Conservation (phyloP, 2,797 vertebrate genomes). For the Siniperca obscura region DNA sequence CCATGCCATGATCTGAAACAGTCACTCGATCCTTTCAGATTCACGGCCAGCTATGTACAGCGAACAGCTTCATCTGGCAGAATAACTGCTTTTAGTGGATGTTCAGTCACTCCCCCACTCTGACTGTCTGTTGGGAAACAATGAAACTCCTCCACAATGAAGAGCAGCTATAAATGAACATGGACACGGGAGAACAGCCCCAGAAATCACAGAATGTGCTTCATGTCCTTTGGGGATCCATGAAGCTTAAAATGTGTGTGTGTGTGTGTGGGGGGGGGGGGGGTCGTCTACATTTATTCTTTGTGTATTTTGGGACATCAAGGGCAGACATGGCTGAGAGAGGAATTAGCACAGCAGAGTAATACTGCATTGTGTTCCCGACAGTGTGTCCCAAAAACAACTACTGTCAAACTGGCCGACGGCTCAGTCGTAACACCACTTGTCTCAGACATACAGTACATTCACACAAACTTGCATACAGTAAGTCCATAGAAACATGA, state of each 20-base stretch:
- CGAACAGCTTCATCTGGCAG: slow-evolving; percentile 87
- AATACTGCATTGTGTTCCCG: slow-evolving; percentile 71
- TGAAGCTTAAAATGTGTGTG: slow-evolving; percentile 58
- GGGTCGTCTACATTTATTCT: slow-evolving; percentile 74
- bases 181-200: slow-evolving; percentile 88
- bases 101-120: slow-evolving; percentile 61
- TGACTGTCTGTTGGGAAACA: slow-evolving; percentile 77
- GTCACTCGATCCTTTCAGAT: slow-evolving; percentile 80
- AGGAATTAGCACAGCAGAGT: slow-evolving; percentile 77
- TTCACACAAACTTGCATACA: slow-evolving; percentile 6
- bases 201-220: slow-evolving; percentile 88
- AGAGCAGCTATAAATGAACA: slow-evolving; percentile 90
- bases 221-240: slow-evolving; percentile 79
- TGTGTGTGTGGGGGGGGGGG: not conserved
- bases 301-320: slow-evolving; percentile 86
- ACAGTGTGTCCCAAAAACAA: slow-evolving; percentile 69
- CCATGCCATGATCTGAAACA: slow-evolving; percentile 84
- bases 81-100: slow-evolving; percentile 78
- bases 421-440: slow-evolving; percentile 34
- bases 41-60: slow-evolving; percentile 84
- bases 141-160: slow-evolving; percentile 86
- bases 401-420: slow-evolving; percentile 56
- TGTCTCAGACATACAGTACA: slow-evolving; percentile 18
- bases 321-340: slow-evolving; percentile 85
- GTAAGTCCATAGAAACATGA: not conserved